Conservation (phyloP, 2,888 invertebrate genomes). For the Dynastes tityus region DNA sequence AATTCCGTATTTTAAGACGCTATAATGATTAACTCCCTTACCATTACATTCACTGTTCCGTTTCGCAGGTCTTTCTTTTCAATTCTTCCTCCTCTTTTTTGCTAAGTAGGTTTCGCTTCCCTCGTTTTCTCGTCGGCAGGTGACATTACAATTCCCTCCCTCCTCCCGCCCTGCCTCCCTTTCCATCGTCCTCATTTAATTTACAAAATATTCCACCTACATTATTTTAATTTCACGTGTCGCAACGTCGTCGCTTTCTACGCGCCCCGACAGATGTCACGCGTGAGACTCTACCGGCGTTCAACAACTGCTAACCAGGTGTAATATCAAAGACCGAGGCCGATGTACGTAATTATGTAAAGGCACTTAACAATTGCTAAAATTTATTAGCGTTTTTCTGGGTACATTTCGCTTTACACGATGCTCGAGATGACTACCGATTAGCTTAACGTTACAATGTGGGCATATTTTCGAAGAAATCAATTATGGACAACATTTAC, state of each 20-base stretch:
- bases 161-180: not conserved
- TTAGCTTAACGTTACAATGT: not conserved
- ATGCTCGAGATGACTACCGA: not conserved
- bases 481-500: too few species aligned
- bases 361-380: constrained; percentile 25
- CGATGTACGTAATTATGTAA: constrained; percentile 26
- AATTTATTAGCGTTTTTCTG: constrained; percentile 28
- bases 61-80: not conserved
- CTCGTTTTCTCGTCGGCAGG: constrained; percentile 26
- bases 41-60: not conserved
- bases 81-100: constrained; percentile 3
- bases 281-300: constrained; percentile 54
- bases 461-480: too few species aligned
- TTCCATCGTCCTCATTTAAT: constrained; percentile 37
- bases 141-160: constrained; percentile 18
- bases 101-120: constrained; percentile 1
- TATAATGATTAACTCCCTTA: constrained; percentile 16
- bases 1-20: constrained; percentile 14
- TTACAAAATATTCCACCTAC: constrained; percentile 59
- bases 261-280: constrained; percentile 61
- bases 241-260: constrained; percentile 51
- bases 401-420: not conserved
- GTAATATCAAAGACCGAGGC: constrained; percentile 42
- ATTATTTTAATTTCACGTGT: constrained; percentile 59
- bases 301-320: constrained; percentile 60